Evolutionary conservation across 2,797 vertebrate species (phyloP), one percentile per base, ranked within the genome.

Genomic region (Pogonophryne albipinna): DNA sequence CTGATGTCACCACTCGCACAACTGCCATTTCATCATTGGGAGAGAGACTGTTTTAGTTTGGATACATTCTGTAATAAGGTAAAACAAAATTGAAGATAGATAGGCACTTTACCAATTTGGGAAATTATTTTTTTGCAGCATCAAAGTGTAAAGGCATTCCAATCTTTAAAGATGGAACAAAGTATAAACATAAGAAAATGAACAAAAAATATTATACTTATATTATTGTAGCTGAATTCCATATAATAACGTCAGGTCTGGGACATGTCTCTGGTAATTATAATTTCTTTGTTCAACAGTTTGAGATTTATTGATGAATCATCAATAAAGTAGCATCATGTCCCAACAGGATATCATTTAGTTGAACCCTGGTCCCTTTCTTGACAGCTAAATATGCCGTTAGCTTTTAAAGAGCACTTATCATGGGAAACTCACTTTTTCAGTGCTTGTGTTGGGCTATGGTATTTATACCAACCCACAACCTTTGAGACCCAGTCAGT

Each of bases 1-100:
- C 76, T 80, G 70, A 83, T 61, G 65, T 84, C 68, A 83, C 61
- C 60, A 41, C 44, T 68, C 63, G 42, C 42, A 44, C 62, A 58
- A 72, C 31, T 59, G 64, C 47, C 66, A 64, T 80, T 57, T 63
- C 73, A n/a, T 83, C 46, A 76, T 13, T 16, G 53, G 62, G 42
- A 73, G 46, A 65, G n/a, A 60, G 9, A 16, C 55, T 6, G 7
- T 52, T 62, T 72, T 12, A 44, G 60, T 59, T 44, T 34, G 47
- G 19, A 50, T 66, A 7, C 6, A 53, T 55, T 76, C 19, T 55
- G 27, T 27, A 27, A 27, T 27, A 27, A 27, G 4, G 27, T 27
- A 3, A 4, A 27, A 4, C 4, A 0, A 27, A 4, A 27, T 27
- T 27, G 4, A 27, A 27, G 27, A 27, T 27, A 27, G 27, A 27